Conservation (phyloP, 2,797 vertebrate species). For the Pseudomugil gertrudae region DNA sequence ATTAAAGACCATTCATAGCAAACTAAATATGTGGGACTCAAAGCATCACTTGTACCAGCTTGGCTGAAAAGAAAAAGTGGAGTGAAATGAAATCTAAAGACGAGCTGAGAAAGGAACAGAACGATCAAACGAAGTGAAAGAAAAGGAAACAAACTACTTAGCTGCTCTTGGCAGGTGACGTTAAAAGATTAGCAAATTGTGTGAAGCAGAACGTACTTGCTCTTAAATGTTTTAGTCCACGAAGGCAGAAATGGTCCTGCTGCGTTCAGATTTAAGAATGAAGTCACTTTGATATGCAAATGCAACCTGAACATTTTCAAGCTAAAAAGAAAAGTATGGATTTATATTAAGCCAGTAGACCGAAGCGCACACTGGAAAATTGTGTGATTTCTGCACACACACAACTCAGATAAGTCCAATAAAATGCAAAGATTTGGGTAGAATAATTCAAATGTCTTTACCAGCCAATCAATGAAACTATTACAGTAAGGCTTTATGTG, state of each 20-base stretch:
- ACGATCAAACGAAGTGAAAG: slow-evolving; percentile 39
- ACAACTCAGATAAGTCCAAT: not conserved
- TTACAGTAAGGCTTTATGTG: not conserved
- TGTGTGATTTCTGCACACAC: not conserved
- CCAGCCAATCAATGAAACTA: not conserved
- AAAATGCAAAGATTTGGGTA: not conserved
- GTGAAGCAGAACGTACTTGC: slow-evolving; percentile 39
- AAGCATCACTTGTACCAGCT: slow-evolving; percentile 37
- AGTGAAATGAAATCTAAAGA: slow-evolving; percentile 38
- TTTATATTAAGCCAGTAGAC: not conserved
- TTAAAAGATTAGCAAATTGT: slow-evolving; percentile 58
- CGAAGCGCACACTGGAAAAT: not conserved
- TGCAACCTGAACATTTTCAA: slow-evolving; percentile 52
- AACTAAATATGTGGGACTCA: slow-evolving; percentile 48
- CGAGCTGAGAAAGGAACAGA: slow-evolving; percentile 30
- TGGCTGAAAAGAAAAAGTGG: slow-evolving; percentile 41
- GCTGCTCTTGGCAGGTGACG: slow-evolving; percentile 61
- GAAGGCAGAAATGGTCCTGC: slow-evolving; percentile 55
- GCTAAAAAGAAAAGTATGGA: slow-evolving; percentile 10
- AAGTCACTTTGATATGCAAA: slow-evolving; percentile 75
- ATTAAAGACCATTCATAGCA: slow-evolving; percentile 56
- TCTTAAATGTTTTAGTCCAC: slow-evolving; percentile 39
- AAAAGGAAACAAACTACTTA: slow-evolving; percentile 47
- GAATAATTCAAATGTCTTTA: not conserved
- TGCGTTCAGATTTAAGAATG: slow-evolving; percentile 54